Conservation (phyloP, 1,140 invertebrate species). For the Pseudomyrmex dendroicus region DNA sequence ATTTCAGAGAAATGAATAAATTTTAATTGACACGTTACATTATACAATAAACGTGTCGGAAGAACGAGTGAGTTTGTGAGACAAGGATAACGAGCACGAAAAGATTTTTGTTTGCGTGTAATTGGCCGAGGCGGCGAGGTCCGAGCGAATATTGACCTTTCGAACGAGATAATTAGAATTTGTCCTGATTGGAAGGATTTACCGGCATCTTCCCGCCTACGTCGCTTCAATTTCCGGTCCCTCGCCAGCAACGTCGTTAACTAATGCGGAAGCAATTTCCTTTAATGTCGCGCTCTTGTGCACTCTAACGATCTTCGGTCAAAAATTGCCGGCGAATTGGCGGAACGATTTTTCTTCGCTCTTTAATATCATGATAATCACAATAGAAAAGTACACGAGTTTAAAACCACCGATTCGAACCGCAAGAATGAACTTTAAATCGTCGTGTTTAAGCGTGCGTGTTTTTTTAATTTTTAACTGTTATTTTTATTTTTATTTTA, state of each 20-base stretch:
- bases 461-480: not conserved
- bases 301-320: conserved; percentile 31
- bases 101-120: conserved; percentile 8
- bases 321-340: conserved; percentile 12
- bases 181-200: conserved; percentile 45
- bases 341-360: not conserved
- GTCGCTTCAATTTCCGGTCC: conserved; percentile 49
- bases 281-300: conserved; percentile 30
- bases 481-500: not conserved
- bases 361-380: not conserved
- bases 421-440: not conserved
- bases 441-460: not conserved
- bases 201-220: conserved; percentile 14
- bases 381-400: no score
- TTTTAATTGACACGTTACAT: not conserved
- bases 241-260: conserved; percentile 46
- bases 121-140: not conserved
- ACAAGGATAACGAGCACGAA: conserved; percentile 3
- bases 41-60: not conserved
- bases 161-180: conserved; percentile 18
- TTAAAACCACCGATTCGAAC: not conserved
- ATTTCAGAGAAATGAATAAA: not conserved
- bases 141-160: conserved; percentile 32
- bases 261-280: conserved; percentile 55
- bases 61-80: not conserved